A percentile compares a stretch with the other conserved stretches of the same genome.
phyloP scores from a whole-genome alignment of 2,888 invertebrate species.

The Thumatha senex region DNA sequence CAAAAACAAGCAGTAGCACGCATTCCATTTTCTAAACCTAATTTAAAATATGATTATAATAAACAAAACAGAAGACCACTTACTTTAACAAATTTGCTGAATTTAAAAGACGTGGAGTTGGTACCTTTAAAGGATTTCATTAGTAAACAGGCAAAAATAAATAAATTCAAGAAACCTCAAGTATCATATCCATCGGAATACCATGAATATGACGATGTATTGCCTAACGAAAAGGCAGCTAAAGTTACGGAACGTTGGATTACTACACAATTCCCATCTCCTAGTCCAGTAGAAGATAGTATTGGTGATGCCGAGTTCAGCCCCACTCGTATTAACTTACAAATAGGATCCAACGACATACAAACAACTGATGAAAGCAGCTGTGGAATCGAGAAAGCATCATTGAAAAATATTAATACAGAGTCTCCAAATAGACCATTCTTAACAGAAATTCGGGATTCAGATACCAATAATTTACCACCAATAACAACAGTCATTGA shows the following conservation, averaged over 20 bases:
- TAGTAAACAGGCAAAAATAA: constrained; percentile 22
- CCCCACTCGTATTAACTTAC: constrained; percentile 17
- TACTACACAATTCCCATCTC: neutral
- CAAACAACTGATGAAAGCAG: neutral
- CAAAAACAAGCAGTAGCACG: constrained; percentile 22
- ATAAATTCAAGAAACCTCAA: neutral
- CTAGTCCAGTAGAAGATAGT: neutral
- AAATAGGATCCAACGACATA: neutral
- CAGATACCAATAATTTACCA: constrained; percentile 2
- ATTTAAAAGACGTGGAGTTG: constrained; percentile 54
- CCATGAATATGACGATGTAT: neutral
- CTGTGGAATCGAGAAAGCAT: neutral
- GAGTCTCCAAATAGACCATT: neutral
- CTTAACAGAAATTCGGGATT: constrained; percentile 34
- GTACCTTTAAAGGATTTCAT: constrained; percentile 35
- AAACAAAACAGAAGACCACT: constrained; percentile 24
- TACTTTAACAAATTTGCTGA: constrained; percentile 46
- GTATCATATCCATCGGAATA: neutral
- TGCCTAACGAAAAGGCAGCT: neutral
- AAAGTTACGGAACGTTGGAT: neutral
- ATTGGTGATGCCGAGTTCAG: constrained; percentile 27
- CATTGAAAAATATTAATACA: neutral
- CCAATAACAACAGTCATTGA: neutral
- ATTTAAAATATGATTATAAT: constrained; percentile 21
- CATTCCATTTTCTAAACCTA: constrained; percentile 12